phyloP scores from a whole-genome alignment of 2,888 invertebrate genomes.

The Xylocampa areola region DNA sequence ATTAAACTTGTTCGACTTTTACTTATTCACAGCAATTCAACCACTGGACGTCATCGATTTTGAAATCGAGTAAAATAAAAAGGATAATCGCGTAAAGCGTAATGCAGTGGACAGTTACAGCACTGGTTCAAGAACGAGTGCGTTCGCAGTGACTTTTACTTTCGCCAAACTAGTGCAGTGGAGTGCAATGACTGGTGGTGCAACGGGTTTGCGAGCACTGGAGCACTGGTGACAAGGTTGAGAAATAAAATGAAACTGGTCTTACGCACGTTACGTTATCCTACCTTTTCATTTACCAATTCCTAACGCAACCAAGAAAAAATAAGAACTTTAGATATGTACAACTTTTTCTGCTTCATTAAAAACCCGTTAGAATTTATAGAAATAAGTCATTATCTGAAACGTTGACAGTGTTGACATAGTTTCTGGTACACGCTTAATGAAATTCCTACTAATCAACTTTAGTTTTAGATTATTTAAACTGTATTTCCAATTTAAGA shows the following conservation, averaged over 20 bases:
- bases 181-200: slow-evolving; percentile 72
- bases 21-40: not conserved
- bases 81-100: slow-evolving; percentile 17
- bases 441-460: slow-evolving; percentile 35
- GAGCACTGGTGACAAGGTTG: slow-evolving; percentile 87
- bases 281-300: slow-evolving; percentile 56
- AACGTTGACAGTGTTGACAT: slow-evolving; percentile 28
- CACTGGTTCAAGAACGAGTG: slow-evolving; percentile 65
- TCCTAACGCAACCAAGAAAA: slow-evolving; percentile 37
- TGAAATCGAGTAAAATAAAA: slow-evolving; percentile 11
- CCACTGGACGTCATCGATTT: not conserved
- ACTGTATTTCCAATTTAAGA: slow-evolving; percentile 10
- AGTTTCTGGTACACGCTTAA: slow-evolving; percentile 7
- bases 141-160: slow-evolving; percentile 77
- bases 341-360: slow-evolving; percentile 32
- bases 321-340: slow-evolving; percentile 17
- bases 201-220: slow-evolving; percentile 80
- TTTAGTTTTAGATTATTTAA: slow-evolving; percentile 12
- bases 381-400: slow-evolving; percentile 43
- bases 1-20: slow-evolving; percentile 6
- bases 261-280: slow-evolving; percentile 67
- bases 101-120: slow-evolving; percentile 41
- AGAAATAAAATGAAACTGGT: slow-evolving; percentile 76
- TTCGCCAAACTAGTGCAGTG: slow-evolving; percentile 83
- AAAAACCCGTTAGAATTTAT: slow-evolving; percentile 31